Evolutionary conservation across 2,113 vertebrate genomes (phyloP), one percentile per base, ranked within the genome.

Genomic region (Cranoglanis bouderius): DNA sequence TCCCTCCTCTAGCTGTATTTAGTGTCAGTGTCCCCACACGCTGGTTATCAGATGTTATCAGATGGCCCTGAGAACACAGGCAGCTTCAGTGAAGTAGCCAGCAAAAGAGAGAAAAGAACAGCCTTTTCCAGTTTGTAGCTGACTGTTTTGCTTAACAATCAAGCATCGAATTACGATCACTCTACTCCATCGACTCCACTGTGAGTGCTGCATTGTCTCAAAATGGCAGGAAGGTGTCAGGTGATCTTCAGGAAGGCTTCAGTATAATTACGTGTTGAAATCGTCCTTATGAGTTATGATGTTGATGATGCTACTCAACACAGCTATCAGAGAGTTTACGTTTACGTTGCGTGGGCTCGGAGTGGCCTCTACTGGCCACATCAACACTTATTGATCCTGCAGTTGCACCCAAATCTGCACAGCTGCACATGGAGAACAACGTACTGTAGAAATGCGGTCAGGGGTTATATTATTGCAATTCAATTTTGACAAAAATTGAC

Each of bases 51-150:
- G 53, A 38, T 83, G 81, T 83, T 14, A 83, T 83, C 59, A n/a
- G 59, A 43, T 65, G 40, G 40, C 38, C 57, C 13, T 84, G 82
- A 84, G 57, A 63, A 84, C 82, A 63, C 35, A 35, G 2, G 53
- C 21, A 61, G 38, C 55, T 40, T 40, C 4, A 32, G 38, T 24
- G 14, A 59, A n/a, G 14, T n/a, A 84, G 43, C 59, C 82, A 51
- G 63, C 16, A 12, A 32, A 32, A 67, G 61, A 67, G 43, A 67
- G 83, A 24, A 46, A 67, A 67, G 83, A 49, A 85, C 83, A 85
- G 83, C 78, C 70, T 85, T 85, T 43, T 67, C 63, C 83, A 67
- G 83, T 84, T 63, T 65, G 38, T 18, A 3, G 57, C 53, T 24
- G 55, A 18, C 26, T 84, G 59, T 84, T 84, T 32, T 49, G 8